Evolutionary conservation across 2,113 vertebrate genomes (phyloP).

Genomic region (Parus major): DNA sequence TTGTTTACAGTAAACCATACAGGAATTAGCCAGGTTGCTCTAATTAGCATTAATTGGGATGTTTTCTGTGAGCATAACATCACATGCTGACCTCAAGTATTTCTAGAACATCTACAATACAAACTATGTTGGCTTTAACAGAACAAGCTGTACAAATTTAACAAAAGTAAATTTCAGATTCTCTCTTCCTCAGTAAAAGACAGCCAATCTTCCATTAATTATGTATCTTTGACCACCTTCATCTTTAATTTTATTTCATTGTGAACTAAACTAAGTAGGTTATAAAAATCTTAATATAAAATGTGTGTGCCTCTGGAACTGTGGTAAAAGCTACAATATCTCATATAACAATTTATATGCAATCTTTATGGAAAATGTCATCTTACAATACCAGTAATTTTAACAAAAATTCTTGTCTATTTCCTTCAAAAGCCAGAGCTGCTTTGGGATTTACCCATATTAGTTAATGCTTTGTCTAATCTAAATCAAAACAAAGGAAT

Average conservation of each 20-base stretch:
- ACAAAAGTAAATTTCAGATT: background rate
- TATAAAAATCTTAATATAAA: background rate
- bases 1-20: constrained; percentile 5
- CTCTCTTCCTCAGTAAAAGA: background rate
- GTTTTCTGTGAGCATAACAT: background rate
- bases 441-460: background rate
- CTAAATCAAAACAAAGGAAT: background rate
- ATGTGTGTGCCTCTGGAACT: background rate
- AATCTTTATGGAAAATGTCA: background rate
- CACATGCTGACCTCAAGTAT: constrained; percentile 1
- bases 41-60: constrained; percentile 20
- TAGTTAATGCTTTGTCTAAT: background rate
- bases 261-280: background rate
- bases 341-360: background rate
- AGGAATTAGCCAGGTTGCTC: constrained; percentile 16
- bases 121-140: background rate
- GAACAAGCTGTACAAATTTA: background rate
- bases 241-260: background rate
- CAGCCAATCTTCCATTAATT: background rate
- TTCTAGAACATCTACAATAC: background rate
- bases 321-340: background rate
- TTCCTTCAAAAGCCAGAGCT: background rate
- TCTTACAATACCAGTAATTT: background rate
- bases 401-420: background rate
- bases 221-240: background rate